Evolutionary conservation across 2,113 vertebrate genomes (phyloP), one percentile per base, ranked within the genome.

Genomic region (Thymallus thymallus): DNA sequence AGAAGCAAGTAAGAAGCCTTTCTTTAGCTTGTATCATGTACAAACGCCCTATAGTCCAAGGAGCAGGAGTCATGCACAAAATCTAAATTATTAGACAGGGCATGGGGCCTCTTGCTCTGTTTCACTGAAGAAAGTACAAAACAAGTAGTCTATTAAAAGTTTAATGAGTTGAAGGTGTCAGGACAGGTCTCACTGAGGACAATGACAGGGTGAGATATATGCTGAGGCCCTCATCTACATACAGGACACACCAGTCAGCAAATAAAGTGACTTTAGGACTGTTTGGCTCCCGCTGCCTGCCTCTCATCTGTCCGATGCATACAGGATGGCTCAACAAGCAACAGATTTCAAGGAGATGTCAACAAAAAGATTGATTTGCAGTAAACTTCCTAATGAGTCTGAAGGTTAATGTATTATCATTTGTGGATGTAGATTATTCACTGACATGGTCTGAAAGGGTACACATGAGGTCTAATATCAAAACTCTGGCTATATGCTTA

Each of bases 1-100:
- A 81, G 80, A 76, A 74, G 82, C 86, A 82, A 61, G 93, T 93
- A 78, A 88, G 83, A 18, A 5, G 13, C n/a, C 12, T 67, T 24
- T 29, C 26, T 5, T 6, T 64, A 7, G 14, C 48, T 18, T 24
- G 48, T 62, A 22, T 13, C 67, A 51, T 16, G 35, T 7, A 10
- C 35, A 41, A 55, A 14, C 51, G n/a, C 3, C 6, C 18, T 22
- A 7, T 60, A 60, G n/a, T 60, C 18, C 56, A 60, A 20, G 51
- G 18, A 60, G 7, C 56, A 23, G 7, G 18, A 22, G 20, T 60
- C n/a, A 14, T 51, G 48, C 14, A 14, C 12, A 16, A 18, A 55
- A 60, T 23, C 6, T n/a, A n/a, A n/a, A n/a, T n/a, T n/a, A n/a
- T n/a, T n/a, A n/a, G n/a, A n/a, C n/a, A n/a, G n/a, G n/a, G n/a